phyloP scores from a whole-genome alignment of 2,113 vertebrate species.

The Orthonyx spaldingii region DNA sequence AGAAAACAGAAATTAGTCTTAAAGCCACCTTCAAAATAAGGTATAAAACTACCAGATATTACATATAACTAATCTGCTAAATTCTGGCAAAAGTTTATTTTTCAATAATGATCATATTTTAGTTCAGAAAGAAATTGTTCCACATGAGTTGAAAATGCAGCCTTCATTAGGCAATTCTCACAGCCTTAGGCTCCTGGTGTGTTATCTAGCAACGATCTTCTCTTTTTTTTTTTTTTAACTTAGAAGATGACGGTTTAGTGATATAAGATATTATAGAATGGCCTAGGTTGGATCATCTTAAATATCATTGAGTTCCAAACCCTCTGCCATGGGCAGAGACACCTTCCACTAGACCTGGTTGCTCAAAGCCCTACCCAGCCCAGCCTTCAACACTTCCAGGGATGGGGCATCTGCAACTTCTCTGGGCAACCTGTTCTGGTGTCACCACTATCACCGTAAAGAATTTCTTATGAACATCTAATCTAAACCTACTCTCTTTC shows the following conservation, averaged over 20 bases:
- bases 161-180: background rate
- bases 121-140: background rate
- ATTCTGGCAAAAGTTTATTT: background rate
- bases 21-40: background rate
- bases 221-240: background rate
- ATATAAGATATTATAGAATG: background rate
- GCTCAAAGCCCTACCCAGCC: background rate
- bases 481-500: background rate
- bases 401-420: background rate
- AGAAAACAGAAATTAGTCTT: background rate
- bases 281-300: background rate
- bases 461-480: background rate
- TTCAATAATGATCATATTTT: background rate
- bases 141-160: background rate
- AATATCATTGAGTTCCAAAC: background rate
- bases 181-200: background rate
- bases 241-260: background rate
- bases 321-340: background rate
- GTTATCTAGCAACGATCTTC: background rate
- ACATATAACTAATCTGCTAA: background rate
- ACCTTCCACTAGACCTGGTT: background rate
- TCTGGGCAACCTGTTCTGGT: accelerated
- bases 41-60: background rate
- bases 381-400: background rate
- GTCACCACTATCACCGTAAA: background rate